Evolutionary conservation across 2,113 vertebrate genomes (phyloP), one percentile per base, ranked within the genome.

Genomic region (Alosa alosa): DNA sequence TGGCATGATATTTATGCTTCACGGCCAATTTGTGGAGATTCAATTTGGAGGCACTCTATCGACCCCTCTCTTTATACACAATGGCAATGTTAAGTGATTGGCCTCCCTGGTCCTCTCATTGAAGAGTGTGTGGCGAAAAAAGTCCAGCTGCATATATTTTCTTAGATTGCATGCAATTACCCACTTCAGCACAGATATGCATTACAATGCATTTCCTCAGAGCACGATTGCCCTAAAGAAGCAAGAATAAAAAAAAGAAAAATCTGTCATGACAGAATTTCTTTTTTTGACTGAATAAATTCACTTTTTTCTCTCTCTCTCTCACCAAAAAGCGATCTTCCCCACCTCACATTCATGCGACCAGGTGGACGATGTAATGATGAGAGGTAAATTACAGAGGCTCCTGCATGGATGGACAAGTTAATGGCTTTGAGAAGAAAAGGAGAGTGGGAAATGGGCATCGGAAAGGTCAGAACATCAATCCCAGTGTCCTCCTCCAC

Each of bases 331-430:
- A 25, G 0, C 22, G 0, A 49, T 60, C 64, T 86, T 41, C 44
- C 52, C 78, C 10, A 88, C 85, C 88, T 82, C 87, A 13, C 72
- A 81, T 72, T 78, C 39, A 8, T 87, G 86, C 72, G 87, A 87
- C 86, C 89, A 90, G 91, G 88, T 83, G 89, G 85, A 89, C 81
- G 46, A 17, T 93, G 92, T 90, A 92, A 93, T 93, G 92, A 93
- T 72, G 92, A 92, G 86, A 60, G 88, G 87, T 92, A 95, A 94
- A 94, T 94, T 92, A 92, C 86, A 94, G 92, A 90, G 88, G 91
- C 90, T 91, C 90, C 41, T 88, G 82, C 86, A 87, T 87, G 86
- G 89, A 86, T 83, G 86, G 93, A 94, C 92, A 94, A 89, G 91
- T 93, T 94, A 94, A 94, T 94, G 92, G 92, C 91, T 84, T 88